Evolutionary conservation across 2,797 vertebrate genomes (phyloP).

Genomic region (Echiichthys vipera): DNA sequence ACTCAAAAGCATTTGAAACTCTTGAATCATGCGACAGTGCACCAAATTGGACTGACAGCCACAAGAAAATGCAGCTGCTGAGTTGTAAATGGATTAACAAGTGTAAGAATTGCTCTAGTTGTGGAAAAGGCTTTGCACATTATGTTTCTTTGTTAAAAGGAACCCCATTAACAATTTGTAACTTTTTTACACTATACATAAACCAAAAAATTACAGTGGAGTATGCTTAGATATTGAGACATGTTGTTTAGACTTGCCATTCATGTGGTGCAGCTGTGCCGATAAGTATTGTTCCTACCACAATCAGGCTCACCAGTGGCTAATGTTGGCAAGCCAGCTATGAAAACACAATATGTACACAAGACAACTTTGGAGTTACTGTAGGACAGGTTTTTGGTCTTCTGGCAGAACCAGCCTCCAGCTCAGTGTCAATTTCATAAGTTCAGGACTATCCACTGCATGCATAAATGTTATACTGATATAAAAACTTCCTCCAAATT

Average conservation of each 20-base stretch:
- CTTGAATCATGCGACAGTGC: constrained; percentile 44
- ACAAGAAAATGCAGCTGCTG: constrained; percentile 17
- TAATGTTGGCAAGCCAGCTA: not conserved
- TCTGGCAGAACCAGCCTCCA: not conserved
- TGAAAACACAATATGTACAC: constrained; percentile 14
- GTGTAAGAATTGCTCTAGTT: constrained; percentile 24
- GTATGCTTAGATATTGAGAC: not conserved
- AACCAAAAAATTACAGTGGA: not conserved
- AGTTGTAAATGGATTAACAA: constrained; percentile 52
- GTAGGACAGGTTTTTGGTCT: not conserved
- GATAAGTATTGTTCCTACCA: not conserved
- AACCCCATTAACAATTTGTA: not conserved
- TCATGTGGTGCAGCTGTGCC: no score
- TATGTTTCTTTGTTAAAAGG: not conserved
- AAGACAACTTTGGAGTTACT: not conserved
- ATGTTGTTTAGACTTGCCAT: not conserved
- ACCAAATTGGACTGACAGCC: constrained; percentile 57
- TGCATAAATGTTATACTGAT: not conserved
- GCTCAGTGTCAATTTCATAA: not conserved
- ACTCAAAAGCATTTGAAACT: constrained; percentile 52
- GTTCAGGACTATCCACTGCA: not conserved
- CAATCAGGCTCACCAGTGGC: not conserved
- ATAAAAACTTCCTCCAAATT: not conserved
- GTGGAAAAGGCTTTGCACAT: constrained; percentile 24
- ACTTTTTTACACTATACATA: not conserved